Evolutionary conservation across 2,797 vertebrate genomes (phyloP), one percentile per base, ranked within the genome.

Genomic region (Pseudotriccus pelzelni): DNA sequence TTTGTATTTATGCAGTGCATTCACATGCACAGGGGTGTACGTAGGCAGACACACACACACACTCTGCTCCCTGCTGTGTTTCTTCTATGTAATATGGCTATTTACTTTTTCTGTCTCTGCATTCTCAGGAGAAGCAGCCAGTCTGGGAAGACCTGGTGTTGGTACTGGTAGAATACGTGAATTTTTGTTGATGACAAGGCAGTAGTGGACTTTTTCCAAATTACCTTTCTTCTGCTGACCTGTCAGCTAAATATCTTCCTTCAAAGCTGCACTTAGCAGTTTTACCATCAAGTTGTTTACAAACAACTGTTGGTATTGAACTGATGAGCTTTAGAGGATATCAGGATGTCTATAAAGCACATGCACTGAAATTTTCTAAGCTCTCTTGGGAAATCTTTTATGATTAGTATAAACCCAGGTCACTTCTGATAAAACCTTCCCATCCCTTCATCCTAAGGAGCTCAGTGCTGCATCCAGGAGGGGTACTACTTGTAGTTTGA

Each of bases 1-100:
- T 64, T 10, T 68, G 39, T 66, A 10, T 20, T 9, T 4, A 1
- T 41, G 25, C 55, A 55, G 9, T 53, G 58, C 20, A 62, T 44
- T 69, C 58, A 69, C 60, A n/a, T 2, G 6, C 30, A 63, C 32
- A 25, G 32, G 7, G 0, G 0, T 18, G 8, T 7, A 3, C 2
- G 22, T 0, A 39, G 1, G 60, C 12, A 24, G 4, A 44, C 4
- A 10, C 5, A 53, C 14, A 53, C 14, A 60, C 32, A 39, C 22
- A 62, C 10, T 8, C 25, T 28, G 14, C 73, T 81, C 53, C 28
- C 56, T 76, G 49, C 52, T 63, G 12, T 44, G 10, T 46, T 93
- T 58, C 36, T 81, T 68, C 34, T 34, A 1, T 18, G 5, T 30
- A 47, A 47, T 66, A 32, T 2, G 8, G 14, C 23, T 59, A 23